Evolutionary conservation across 2,888 invertebrate species (phyloP), one percentile per base, ranked within the genome.

Genomic region (Gastrophysa polygoni): DNA sequence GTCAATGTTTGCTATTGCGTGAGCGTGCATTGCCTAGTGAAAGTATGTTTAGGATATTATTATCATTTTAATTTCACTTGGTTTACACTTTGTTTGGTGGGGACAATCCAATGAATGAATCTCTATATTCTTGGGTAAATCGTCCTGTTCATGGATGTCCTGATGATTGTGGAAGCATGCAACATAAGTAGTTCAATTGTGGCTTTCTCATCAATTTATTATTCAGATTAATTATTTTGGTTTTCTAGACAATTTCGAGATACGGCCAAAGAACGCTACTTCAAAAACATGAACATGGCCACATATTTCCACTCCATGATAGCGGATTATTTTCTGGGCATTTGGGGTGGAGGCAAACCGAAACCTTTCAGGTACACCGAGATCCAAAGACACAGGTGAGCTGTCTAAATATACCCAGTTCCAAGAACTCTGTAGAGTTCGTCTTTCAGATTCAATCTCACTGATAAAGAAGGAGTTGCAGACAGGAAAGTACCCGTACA

Each of bases 291-390:
- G 88, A 96, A 96, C 80, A 94, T 96, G 91, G 93, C 96, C 0
- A 91, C 91, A 82, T 96, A 96, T 79, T 97, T 98, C 78, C 98
- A 99, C 79, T 96, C 97, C 0, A 95, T 94, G 85, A 96, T 98
- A 68, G 97, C 98, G 1, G 98, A 99, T 82, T 99, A 98, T 79
- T 99, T 96, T 80, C 84, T 98, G 18, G 98, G 98, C 0, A 94
- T 95, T 59, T 98, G 97, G 96, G 98, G 97, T 0, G 94, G 95
- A 0, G 97, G 97, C 0, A 88, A 85, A 28, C 92, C 96, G 0
- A 98, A 98, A 74, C 98, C 98, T 0, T 98, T 96, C 76, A 96
- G 95, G 75, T 99, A 94, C 76, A 98, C 98, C 0, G 98, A 98
- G 82, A 95, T 97, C 67, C 98, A 98, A 78, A 86, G 96, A 28